Percentiles rank a stretch among this genome's conserved stretches.
Conservation (phyloP, 1,140 invertebrate genomes). For the Macrostomum lignano region DNA sequence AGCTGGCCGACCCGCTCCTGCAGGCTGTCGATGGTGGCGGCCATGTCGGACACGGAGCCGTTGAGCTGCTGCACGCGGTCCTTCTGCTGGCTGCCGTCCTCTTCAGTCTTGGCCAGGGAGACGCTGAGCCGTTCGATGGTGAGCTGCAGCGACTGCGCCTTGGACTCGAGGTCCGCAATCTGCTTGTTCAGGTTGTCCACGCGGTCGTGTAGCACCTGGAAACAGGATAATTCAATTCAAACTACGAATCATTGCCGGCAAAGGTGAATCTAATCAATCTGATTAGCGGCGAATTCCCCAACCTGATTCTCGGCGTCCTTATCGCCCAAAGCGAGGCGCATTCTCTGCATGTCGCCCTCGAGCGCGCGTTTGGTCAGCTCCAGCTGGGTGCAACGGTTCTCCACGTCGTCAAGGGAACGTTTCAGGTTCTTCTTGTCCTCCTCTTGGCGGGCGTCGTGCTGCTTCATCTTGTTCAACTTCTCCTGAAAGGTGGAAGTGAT, state of each 20-base stretch:
- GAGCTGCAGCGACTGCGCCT: conserved; percentile 46
- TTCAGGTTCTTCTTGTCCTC: conserved; percentile 48
- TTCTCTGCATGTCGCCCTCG: conserved; percentile 53
- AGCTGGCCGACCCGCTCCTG: conserved; percentile 29
- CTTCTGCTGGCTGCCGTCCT: conserved; percentile 43
- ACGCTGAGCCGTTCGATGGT: conserved; percentile 56
- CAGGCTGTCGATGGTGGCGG: conserved; percentile 16
- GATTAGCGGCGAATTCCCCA: conserved; percentile 26
- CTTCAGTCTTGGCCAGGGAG: conserved; percentile 45
- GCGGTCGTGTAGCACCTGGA: conserved; percentile 44
- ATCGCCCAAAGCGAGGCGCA: conserved; percentile 54
- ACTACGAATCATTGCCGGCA: too few species aligned
- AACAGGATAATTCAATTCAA: too few species aligned
- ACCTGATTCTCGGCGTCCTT: conserved; percentile 40
- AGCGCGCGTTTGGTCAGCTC: conserved; percentile 50
- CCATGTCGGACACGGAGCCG: conserved; percentile 20
- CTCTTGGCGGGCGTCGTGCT: conserved; percentile 38
- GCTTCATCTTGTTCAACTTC: conserved; percentile 15
- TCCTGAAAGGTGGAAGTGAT: neutral
- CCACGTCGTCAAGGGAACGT: conserved; percentile 39
- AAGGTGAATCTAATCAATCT: conserved; percentile 1
- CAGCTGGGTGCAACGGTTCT: conserved; percentile 46
- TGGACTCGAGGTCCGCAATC: conserved; percentile 49
- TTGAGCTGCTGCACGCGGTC: conserved; percentile 30
- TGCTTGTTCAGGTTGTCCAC: conserved; percentile 43